A percentile compares a stretch with the other conserved stretches of the same genome.
phyloP scores from a whole-genome alignment of 2,888 invertebrate species.

The Drosophila helvetica region DNA sequence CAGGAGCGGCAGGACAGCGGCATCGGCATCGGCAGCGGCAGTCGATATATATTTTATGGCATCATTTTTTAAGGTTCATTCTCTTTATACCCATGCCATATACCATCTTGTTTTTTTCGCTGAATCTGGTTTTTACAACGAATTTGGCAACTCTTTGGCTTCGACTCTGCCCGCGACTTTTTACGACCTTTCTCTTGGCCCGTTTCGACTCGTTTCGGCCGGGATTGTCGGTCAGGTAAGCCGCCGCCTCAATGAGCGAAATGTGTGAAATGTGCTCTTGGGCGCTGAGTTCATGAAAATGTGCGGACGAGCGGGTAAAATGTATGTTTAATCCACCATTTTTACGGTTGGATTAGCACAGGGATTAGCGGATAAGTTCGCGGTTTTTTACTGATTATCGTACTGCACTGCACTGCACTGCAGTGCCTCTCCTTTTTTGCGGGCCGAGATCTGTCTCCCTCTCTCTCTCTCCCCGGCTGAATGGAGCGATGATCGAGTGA shows the following conservation, averaged over 20 bases:
- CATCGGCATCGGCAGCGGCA: constrained; percentile 31
- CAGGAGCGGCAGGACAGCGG: constrained; percentile 10
- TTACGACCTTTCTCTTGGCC: constrained; percentile 45
- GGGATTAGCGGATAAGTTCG: constrained; percentile 71
- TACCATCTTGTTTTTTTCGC: constrained; percentile 49
- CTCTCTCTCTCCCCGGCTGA: constrained; percentile 12
- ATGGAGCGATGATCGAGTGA: constrained; percentile 53
- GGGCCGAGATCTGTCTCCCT: constrained; percentile 1
- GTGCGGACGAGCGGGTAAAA: constrained; percentile 10
- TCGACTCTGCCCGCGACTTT: constrained; percentile 49
- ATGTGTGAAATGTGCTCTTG: constrained; percentile 11
- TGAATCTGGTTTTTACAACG: constrained; percentile 68
- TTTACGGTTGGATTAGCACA: constrained; percentile 73
- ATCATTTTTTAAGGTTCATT: constrained; percentile 40
- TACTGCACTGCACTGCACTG: not conserved
- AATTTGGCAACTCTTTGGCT: constrained; percentile 73
- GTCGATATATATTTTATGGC: constrained; percentile 21
- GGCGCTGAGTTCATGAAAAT: not conserved
- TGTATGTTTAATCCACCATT: constrained; percentile 74
- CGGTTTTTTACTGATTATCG: constrained; percentile 58
- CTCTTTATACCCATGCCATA: constrained; percentile 3
- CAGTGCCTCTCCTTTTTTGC: constrained; percentile 22
- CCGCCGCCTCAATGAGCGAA: constrained; percentile 29
- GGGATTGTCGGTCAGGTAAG: constrained; percentile 50
- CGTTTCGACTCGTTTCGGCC: not conserved